Percentiles rank a stretch among this genome's conserved stretches.
Evolutionary conservation across 2,113 vertebrate species (phyloP).

Genomic region (Macrotus californicus): DNA sequence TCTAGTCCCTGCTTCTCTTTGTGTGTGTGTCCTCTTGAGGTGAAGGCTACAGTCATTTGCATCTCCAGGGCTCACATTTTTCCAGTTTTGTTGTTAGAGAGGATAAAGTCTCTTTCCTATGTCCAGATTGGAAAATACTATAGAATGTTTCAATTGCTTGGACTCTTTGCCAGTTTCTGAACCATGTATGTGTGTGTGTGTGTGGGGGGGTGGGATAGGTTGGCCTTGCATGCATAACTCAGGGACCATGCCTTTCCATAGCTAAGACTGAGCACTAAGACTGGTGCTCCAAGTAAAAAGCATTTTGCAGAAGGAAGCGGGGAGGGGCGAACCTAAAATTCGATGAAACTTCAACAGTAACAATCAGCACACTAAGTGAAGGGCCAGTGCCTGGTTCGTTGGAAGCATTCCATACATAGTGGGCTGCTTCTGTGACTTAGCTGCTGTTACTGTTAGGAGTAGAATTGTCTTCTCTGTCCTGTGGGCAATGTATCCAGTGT

Average conservation of each 20-base stretch:
- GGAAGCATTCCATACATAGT: fast-evolving
- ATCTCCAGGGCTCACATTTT: neutral
- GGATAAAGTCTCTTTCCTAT: neutral
- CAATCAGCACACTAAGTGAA: neutral
- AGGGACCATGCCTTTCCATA: neutral
- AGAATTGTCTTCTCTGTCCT: neutral
- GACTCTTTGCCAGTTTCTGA: neutral
- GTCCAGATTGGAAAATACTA: neutral
- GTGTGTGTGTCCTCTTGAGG: neutral
- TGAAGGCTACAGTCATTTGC: neutral
- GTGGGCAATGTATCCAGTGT: neutral
- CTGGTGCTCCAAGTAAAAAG: neutral
- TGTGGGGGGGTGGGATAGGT: neutral
- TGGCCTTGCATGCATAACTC: neutral
- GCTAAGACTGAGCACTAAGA: neutral
- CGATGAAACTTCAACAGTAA: neutral
- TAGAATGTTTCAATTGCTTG: neutral
- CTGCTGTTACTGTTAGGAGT: neutral
- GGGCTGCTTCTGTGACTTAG: neutral
- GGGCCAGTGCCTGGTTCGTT: no score
- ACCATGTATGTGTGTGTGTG: neutral
- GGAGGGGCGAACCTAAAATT: neutral
- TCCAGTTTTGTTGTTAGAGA: neutral
- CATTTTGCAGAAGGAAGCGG: neutral
- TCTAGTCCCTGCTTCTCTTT: neutral